Conservation (phyloP, 2,797 vertebrate species). For the Poeciliopsis gracilis region DNA sequence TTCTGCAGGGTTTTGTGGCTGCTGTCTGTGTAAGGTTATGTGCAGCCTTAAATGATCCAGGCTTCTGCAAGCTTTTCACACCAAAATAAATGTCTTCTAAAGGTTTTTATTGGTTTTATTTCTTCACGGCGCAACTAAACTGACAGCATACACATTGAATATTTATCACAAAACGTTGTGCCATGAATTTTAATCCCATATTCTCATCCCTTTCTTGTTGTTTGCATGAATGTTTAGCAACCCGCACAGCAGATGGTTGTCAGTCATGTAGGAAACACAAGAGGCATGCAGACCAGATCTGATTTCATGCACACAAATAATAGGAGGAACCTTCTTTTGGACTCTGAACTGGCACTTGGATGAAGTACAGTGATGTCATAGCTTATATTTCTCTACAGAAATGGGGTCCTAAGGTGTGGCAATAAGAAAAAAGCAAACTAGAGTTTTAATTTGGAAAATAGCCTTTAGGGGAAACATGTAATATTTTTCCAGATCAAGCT, state of each 20-base stretch:
- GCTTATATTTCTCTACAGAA: constrained; percentile 38
- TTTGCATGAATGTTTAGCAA: constrained; percentile 47
- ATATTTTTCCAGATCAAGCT: constrained; percentile 36
- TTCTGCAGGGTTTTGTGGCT: constrained; percentile 10
- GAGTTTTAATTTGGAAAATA: constrained; percentile 61
- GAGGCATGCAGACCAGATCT: constrained; percentile 49
- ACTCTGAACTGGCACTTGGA: constrained; percentile 13
- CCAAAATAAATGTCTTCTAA: constrained; percentile 1
- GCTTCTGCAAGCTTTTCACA: constrained; percentile 6
- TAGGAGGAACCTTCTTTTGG: constrained; percentile 7
- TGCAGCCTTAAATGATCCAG: background rate
- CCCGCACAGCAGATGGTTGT: constrained; percentile 35
- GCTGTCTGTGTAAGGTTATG: background rate
- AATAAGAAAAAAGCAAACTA: constrained; percentile 64
- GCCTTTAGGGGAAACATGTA: constrained; percentile 42
- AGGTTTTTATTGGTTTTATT: constrained; percentile 8
- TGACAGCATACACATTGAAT: constrained; percentile 8
- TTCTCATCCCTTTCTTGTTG: constrained; percentile 26
- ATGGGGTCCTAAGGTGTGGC: constrained; percentile 56
- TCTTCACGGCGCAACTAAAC: background rate
- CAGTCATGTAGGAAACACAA: constrained; percentile 34
- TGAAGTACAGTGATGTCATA: constrained; percentile 56
- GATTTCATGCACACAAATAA: constrained; percentile 20
- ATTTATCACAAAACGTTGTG: constrained; percentile 29
- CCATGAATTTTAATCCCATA: constrained; percentile 27